Conservation (phyloP, 2,113 vertebrate species). For the Mus pahari region DNA sequence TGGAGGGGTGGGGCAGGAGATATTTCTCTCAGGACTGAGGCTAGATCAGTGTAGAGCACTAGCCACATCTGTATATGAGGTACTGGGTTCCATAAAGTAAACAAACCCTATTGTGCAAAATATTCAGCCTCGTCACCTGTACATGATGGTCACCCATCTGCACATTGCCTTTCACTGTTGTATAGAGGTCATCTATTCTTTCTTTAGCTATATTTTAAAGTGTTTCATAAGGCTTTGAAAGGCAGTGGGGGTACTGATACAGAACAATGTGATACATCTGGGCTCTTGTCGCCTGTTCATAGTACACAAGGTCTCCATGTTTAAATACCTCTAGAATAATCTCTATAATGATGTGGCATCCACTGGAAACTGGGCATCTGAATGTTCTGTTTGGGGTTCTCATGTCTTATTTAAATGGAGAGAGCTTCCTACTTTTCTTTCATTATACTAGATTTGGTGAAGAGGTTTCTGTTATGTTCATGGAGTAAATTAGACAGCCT, state of each 20-base stretch:
- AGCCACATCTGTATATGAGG: not conserved
- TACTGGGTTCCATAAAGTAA: not conserved
- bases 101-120: not conserved
- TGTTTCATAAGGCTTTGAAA: not conserved
- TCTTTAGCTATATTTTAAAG: not conserved
- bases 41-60: not conserved
- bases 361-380: not conserved
- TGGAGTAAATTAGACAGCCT: not conserved
- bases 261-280: not conserved
- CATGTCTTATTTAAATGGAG: constrained; percentile 26
- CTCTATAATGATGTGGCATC: not conserved
- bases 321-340: not conserved
- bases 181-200: not conserved
- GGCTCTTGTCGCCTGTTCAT: not conserved
- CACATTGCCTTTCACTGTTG: not conserved
- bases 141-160: not conserved
- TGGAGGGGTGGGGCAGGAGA: not conserved
- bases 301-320: not conserved
- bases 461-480: not conserved
- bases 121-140: not conserved
- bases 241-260: not conserved
- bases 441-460: not conserved
- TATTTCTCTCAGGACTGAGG: not conserved
- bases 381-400: not conserved
- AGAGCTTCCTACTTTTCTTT: not conserved